Evolutionary conservation across 92 coral and sea anemone species (phyloP).

Genomic region (Palythoa caribaeorum): DNA sequence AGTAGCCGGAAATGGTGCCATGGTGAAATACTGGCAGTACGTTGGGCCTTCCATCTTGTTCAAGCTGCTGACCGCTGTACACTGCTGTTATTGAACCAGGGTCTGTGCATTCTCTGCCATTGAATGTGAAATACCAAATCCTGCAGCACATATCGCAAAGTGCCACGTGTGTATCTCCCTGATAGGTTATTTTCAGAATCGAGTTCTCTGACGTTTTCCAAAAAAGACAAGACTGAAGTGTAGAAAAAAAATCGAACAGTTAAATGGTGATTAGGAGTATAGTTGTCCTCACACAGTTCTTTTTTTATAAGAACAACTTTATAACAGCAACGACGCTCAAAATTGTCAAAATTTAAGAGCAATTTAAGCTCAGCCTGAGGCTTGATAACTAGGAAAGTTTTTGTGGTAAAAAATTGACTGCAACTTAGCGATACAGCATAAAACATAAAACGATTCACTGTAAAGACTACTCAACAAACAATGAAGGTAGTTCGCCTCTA

Average conservation of each 20-base stretch:
- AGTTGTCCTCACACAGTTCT: too few relatives aligned
- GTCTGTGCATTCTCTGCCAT: conserved; percentile 71
- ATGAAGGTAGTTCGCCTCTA: too few relatives aligned
- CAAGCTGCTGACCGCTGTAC: conserved; percentile 65
- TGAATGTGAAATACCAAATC: conserved; percentile 79
- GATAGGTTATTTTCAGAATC: conserved; percentile 72
- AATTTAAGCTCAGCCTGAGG: too few relatives aligned
- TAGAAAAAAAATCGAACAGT: background rate
- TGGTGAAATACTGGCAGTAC: conserved; percentile 75
- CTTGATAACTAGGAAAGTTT: too few relatives aligned
- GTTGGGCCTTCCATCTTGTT: conserved; percentile 51
- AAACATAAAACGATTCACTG: too few relatives aligned
- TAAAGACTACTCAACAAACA: too few relatives aligned
- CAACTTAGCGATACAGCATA: too few relatives aligned
- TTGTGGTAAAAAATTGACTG: too few relatives aligned
- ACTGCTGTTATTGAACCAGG: conserved; percentile 76
- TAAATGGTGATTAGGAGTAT: too few relatives aligned
- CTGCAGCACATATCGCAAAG: conserved; percentile 79
- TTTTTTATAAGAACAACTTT: too few relatives aligned
- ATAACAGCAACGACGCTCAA: too few relatives aligned
- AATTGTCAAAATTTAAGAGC: too few relatives aligned
- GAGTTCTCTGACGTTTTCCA: conserved; percentile 54
- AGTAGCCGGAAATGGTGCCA: conserved; percentile 81
- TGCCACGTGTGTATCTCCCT: conserved; percentile 79
- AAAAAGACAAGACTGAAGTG: conserved; percentile 68